phyloP scores from a whole-genome alignment of 2,888 invertebrate species.

The Hyppa rectilinea region DNA sequence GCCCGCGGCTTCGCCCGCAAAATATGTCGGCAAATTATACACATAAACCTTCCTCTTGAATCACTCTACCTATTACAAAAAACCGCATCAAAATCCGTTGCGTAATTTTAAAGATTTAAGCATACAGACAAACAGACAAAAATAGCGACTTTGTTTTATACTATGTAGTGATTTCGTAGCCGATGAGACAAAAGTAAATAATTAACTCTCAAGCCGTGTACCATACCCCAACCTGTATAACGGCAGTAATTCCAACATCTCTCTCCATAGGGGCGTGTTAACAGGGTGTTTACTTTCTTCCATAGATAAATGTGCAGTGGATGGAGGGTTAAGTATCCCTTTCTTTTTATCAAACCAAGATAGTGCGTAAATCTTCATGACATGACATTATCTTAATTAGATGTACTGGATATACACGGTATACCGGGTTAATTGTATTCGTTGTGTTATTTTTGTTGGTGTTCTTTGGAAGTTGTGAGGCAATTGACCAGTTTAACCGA shows the following conservation, averaged over 20 bases:
- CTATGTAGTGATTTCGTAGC: too few species aligned
- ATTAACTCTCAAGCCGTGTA: neutral
- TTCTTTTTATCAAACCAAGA: constrained; percentile 62
- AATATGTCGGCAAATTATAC: too few species aligned
- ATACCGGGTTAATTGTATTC: neutral
- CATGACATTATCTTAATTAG: constrained; percentile 34
- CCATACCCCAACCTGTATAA: constrained; percentile 51
- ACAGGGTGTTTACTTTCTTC: constrained; percentile 82
- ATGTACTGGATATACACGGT: neutral
- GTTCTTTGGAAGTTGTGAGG: neutral
- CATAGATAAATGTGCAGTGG: constrained; percentile 77
- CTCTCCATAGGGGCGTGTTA: constrained; percentile 70
- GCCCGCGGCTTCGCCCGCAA: too few species aligned
- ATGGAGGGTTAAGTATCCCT: constrained; percentile 71
- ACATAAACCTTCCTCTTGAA: too few species aligned
- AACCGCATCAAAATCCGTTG: too few species aligned
- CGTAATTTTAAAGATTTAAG: too few species aligned
- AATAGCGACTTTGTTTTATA: too few species aligned
- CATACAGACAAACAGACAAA: too few species aligned
- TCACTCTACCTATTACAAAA: too few species aligned
- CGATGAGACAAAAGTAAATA: too few species aligned
- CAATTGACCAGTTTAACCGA: neutral
- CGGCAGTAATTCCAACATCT: constrained; percentile 72
- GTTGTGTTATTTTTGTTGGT: neutral
- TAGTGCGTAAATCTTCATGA: constrained; percentile 37